These are phyloP conservation scores for Molossus alvarezi DNA, from an alignment of 2,797 vertebrate species.

Conservation along the genomic window DNA sequence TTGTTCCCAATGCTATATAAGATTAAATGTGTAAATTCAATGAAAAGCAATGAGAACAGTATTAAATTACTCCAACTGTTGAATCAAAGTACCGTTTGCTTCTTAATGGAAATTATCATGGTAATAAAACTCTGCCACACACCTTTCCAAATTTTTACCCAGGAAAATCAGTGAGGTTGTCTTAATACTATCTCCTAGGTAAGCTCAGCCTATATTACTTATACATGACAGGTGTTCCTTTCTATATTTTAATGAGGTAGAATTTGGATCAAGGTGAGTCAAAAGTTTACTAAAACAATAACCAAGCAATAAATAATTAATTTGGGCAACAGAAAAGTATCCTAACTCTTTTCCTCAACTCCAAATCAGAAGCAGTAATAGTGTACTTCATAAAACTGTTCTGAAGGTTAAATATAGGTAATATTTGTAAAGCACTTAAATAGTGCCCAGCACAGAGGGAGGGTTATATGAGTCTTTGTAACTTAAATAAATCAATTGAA, in stretches of 20 bases:
- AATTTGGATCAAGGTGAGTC: not conserved
- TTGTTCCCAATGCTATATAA: not conserved
- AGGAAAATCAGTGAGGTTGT: not conserved
- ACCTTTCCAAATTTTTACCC: no score
- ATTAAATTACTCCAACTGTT: not conserved
- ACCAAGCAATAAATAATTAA: not conserved
- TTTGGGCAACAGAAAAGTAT: not conserved
- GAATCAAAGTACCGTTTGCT: not conserved
- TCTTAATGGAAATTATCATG: not conserved
- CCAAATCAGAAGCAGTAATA: not conserved
- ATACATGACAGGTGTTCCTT: not conserved
- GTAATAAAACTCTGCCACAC: not conserved
- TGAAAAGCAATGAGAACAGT: not conserved
- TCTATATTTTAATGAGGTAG: not conserved
- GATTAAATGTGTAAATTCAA: not conserved
- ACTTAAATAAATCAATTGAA: not conserved
- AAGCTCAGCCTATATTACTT: not conserved
- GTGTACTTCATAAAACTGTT: not conserved
- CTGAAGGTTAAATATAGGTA: no score
- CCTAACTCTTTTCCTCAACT: no score
- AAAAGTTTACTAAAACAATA: not conserved
- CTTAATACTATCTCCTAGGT: not conserved
- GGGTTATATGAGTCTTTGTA: not conserved
- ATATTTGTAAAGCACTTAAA: not conserved
- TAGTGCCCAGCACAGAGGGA: not conserved